phyloP scores from a whole-genome alignment of 2,888 invertebrate species.

The Nymphalis polychloros region DNA sequence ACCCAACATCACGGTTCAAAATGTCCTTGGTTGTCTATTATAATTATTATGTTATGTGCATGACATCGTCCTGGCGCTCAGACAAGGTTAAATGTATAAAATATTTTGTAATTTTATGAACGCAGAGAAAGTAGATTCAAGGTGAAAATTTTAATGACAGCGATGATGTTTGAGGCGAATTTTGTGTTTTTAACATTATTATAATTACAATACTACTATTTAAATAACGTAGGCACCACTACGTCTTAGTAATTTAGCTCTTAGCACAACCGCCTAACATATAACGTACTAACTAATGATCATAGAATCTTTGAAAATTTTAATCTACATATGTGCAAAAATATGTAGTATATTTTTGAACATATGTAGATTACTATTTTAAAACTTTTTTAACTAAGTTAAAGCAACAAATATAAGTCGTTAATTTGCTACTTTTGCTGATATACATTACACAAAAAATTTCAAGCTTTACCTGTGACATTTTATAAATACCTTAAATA shows the following conservation, averaged over 20 bases:
- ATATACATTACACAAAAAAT: not conserved
- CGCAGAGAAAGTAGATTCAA: conserved; percentile 42
- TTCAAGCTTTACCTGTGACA: not conserved
- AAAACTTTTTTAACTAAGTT: too few species aligned
- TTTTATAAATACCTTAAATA: not conserved
- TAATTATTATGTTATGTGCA: conserved; percentile 29
- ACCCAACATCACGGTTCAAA: conserved; percentile 43
- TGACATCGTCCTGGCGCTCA: conserved; percentile 36
- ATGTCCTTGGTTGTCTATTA: conserved; percentile 53
- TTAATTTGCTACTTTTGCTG: too few species aligned
- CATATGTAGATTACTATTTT: too few species aligned
- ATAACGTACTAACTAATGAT: too few species aligned
- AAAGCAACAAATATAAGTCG: too few species aligned
- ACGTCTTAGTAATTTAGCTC: too few species aligned
- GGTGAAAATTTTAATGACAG: conserved; percentile 41
- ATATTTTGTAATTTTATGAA: conserved; percentile 34
- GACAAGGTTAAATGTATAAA: conserved; percentile 39
- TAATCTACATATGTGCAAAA: too few species aligned
- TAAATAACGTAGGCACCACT: too few species aligned
- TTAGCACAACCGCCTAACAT: too few species aligned
- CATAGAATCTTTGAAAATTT: too few species aligned
- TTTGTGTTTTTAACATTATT: not conserved
- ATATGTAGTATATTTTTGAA: too few species aligned
- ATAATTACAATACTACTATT: too few species aligned
- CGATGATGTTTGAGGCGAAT: conserved; percentile 10